phyloP scores from a whole-genome alignment of 2,888 invertebrate genomes.

The Hyposoter didymator region DNA sequence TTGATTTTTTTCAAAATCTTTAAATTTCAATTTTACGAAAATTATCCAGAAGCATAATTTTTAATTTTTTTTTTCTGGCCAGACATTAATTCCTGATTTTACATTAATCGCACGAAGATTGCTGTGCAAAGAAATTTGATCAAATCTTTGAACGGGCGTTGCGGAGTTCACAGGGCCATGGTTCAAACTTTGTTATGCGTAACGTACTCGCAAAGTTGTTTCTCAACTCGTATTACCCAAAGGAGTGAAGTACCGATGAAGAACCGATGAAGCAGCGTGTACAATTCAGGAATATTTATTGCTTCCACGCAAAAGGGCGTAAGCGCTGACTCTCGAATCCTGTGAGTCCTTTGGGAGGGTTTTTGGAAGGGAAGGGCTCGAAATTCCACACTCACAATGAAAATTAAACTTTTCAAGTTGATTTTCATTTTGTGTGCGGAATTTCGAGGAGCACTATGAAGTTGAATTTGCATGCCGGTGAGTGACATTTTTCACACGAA shows the following conservation, averaged over 20 bases:
- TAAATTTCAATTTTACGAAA: no score
- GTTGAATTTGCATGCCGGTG: neutral
- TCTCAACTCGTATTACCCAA: conserved; percentile 37
- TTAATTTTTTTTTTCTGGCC: neutral
- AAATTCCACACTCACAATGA: no score
- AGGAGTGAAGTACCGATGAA: conserved; percentile 39
- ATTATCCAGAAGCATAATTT: neutral
- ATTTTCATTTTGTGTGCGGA: neutral
- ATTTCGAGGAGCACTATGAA: neutral
- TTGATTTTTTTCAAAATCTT: neutral
- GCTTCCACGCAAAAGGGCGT: neutral
- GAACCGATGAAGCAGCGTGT: neutral
- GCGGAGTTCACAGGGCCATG: neutral
- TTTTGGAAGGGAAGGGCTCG: no score
- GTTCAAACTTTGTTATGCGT: conserved; percentile 12
- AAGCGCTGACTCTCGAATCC: neutral
- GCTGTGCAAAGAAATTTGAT: neutral
- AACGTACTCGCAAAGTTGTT: conserved; percentile 42
- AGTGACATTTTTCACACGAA: neutral
- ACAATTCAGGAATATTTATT: neutral
- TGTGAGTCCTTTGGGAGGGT: neutral
- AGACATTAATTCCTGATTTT: neutral
- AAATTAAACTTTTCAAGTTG: no score
- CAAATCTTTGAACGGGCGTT: neutral
- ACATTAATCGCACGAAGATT: neutral